These are phyloP conservation scores for Leptopterna dolabrata DNA, from an alignment of 2,888 invertebrate genomes.

Conservation along the genomic window DNA sequence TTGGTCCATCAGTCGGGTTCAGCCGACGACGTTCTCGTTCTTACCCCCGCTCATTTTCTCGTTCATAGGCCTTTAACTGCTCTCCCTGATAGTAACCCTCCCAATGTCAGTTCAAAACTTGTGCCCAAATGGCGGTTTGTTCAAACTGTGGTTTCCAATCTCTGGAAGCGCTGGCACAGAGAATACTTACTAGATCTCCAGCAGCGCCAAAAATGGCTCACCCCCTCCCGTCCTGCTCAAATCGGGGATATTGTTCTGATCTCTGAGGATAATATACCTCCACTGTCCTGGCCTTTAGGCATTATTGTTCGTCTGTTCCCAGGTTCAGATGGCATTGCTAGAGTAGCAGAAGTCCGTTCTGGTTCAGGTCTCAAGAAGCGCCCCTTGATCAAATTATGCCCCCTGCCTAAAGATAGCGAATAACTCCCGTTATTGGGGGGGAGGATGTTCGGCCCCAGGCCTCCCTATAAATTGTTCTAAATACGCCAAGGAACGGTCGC, in stretches of 20 bases:
- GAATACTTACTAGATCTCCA: neutral
- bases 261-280: neutral
- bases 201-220: neutral
- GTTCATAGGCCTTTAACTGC: neutral
- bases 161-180: neutral
- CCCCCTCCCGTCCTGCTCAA: neutral
- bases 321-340: neutral
- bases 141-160: neutral
- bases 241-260: neutral
- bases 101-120: neutral
- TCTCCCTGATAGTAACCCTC: neutral
- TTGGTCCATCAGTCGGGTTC: neutral
- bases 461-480: too few relatives aligned
- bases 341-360: neutral
- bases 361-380: neutral
- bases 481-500: too few relatives aligned
- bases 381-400: neutral
- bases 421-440: neutral
- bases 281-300: conserved; percentile 3
- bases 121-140: neutral
- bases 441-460: neutral
- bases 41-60: conserved; percentile 19
- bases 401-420: neutral
- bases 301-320: neutral
- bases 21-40: neutral